phyloP scores from a whole-genome alignment of 2,797 vertebrate species.

The Mormyrops boulengeri region DNA sequence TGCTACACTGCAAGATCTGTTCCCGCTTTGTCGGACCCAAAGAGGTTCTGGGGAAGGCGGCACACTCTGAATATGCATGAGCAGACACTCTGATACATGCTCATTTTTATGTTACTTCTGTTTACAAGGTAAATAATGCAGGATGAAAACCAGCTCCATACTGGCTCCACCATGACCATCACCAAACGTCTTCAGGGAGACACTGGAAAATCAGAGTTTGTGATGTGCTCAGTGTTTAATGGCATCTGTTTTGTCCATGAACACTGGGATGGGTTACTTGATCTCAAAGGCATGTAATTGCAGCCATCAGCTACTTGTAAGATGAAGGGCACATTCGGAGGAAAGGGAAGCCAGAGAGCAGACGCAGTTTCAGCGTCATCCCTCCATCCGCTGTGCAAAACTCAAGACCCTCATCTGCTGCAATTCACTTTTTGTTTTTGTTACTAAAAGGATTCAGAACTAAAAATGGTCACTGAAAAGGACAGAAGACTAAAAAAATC shows the following conservation, averaged over 20 bases:
- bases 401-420: background rate
- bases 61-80: slow-evolving; percentile 9
- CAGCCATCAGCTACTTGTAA: background rate
- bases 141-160: background rate
- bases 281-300: background rate
- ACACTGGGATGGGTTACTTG: background rate
- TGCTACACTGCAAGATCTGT: background rate
- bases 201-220: background rate
- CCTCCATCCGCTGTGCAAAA: background rate
- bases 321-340: background rate
- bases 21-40: background rate
- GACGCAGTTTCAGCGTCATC: background rate
- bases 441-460: background rate
- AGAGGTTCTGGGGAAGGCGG: background rate
- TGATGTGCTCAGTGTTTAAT: background rate
- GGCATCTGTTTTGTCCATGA: background rate
- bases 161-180: background rate
- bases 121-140: background rate
- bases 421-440: background rate
- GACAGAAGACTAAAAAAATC: background rate
- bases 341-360: background rate
- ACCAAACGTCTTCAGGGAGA: background rate
- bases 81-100: background rate
- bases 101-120: background rate
- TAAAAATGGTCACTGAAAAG: background rate